Percentiles rank a stretch among this genome's conserved stretches.
These are phyloP conservation scores for Vimba vimba DNA, from an alignment of 2,113 vertebrate genomes.

Conservation along the genomic window DNA sequence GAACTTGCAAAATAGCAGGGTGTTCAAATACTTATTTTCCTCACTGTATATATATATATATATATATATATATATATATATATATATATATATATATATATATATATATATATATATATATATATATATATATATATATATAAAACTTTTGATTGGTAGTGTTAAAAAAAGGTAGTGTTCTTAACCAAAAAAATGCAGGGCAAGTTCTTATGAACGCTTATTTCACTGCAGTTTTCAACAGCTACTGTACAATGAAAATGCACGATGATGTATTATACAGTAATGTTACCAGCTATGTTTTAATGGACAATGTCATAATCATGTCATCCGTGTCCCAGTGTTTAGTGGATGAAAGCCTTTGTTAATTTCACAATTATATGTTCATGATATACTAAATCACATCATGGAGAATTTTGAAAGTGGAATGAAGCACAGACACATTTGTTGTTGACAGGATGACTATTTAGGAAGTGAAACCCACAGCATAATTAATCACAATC, in stretches of 20 bases:
- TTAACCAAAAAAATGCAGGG: neutral
- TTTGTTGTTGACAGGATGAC: slow-evolving; percentile 3
- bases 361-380: neutral
- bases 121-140: neutral
- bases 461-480: slow-evolving; percentile 39
- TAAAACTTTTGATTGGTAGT: neutral
- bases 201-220: neutral
- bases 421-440: neutral
- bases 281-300: neutral
- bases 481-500: slow-evolving; percentile 49
- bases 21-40: no score
- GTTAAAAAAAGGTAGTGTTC: neutral
- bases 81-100: neutral
- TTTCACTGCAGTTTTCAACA: neutral
- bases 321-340: neutral
- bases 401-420: neutral
- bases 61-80: neutral
- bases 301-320: neutral
- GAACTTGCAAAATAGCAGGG: no score
- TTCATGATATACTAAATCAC: neutral
- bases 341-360: neutral
- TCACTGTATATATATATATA: neutral
- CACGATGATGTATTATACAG: neutral
- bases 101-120: neutral
- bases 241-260: neutral